These are phyloP conservation scores for Myopa testacea DNA, from an alignment of 2,888 invertebrate species.

Conservation along the genomic window DNA sequence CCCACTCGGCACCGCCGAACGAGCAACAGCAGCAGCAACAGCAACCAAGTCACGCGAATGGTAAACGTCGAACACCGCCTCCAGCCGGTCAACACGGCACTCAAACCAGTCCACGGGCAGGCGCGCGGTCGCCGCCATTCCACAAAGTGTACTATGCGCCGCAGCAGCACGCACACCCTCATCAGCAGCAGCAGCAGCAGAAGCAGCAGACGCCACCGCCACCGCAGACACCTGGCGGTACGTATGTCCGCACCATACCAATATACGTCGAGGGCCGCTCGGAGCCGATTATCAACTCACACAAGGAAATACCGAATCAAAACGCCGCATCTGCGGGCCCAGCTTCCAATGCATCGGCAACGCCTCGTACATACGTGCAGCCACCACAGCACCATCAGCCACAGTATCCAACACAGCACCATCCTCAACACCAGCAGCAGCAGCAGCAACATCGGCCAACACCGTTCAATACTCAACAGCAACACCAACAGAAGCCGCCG, in stretches of 20 bases:
- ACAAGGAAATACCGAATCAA: slow-evolving; percentile 69
- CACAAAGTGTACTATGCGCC: slow-evolving; percentile 47
- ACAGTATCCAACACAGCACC: slow-evolving; percentile 57
- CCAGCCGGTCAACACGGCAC: slow-evolving; percentile 56
- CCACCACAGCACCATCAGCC: slow-evolving; percentile 64
- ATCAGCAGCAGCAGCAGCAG: slow-evolving; percentile 51
- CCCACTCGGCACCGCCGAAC: slow-evolving; percentile 83
- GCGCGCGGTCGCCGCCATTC: slow-evolving; percentile 46
- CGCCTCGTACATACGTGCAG: slow-evolving; percentile 47
- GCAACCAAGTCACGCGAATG: slow-evolving; percentile 53
- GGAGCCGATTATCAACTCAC: slow-evolving; percentile 77
- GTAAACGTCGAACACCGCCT: slow-evolving; percentile 49
- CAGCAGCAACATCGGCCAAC: slow-evolving; percentile 54
- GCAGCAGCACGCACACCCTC: slow-evolving; percentile 33
- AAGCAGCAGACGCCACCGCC: slow-evolving; percentile 59
- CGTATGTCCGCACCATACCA: slow-evolving; percentile 81
- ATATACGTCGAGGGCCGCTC: slow-evolving; percentile 89
- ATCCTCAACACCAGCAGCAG: slow-evolving; percentile 45
- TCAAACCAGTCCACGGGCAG: slow-evolving; percentile 61
- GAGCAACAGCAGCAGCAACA: slow-evolving; percentile 62
- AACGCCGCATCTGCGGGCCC: slow-evolving; percentile 55
- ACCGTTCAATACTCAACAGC: slow-evolving; percentile 36
- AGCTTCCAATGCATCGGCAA: slow-evolving; percentile 49
- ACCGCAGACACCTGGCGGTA: slow-evolving; percentile 63
- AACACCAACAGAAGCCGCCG: slow-evolving; percentile 50